phyloP scores from a whole-genome alignment of 2,888 invertebrate genomes.

The Cryptocephalus moraei region DNA sequence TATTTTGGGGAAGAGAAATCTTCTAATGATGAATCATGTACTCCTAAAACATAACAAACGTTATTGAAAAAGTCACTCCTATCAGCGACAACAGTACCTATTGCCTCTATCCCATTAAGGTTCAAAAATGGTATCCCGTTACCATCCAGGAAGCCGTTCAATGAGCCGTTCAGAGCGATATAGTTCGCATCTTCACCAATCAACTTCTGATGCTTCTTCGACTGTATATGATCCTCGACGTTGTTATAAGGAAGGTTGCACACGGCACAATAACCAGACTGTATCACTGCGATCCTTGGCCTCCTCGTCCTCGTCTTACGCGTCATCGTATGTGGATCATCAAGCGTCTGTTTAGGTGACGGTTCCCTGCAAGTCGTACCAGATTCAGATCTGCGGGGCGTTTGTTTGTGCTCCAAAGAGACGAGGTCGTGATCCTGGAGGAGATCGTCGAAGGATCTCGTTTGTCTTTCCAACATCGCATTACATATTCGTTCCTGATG shows the following conservation, averaged over 20 bases:
- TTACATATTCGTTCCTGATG: slow-evolving; percentile 12
- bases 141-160: slow-evolving; percentile 48
- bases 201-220: slow-evolving; percentile 63
- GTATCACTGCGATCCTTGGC: slow-evolving; percentile 31
- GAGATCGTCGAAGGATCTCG: slow-evolving; percentile 15
- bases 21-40: slow-evolving; percentile 16
- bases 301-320: slow-evolving; percentile 29
- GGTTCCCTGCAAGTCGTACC: neutral
- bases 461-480: slow-evolving; percentile 24
- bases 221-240: slow-evolving; percentile 59
- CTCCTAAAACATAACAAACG: slow-evolving; percentile 12
- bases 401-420: slow-evolving; percentile 5
- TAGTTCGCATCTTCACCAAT: slow-evolving; percentile 66
- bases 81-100: slow-evolving; percentile 18
- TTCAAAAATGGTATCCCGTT: slow-evolving; percentile 61
- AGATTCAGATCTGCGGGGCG: neutral
- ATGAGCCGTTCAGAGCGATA: slow-evolving; percentile 58
- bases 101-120: slow-evolving; percentile 41
- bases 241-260: slow-evolving; percentile 66
- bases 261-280: slow-evolving; percentile 66
- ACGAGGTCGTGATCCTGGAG: slow-evolving; percentile 5
- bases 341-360: neutral
- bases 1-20: slow-evolving; percentile 18
- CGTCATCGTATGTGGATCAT: slow-evolving; percentile 22
- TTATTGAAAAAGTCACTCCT: neutral